A percentile compares a stretch with the other conserved stretches of the same genome.
phyloP scores from a whole-genome alignment of 2,113 vertebrate species.

The Collichthys lucidus region DNA sequence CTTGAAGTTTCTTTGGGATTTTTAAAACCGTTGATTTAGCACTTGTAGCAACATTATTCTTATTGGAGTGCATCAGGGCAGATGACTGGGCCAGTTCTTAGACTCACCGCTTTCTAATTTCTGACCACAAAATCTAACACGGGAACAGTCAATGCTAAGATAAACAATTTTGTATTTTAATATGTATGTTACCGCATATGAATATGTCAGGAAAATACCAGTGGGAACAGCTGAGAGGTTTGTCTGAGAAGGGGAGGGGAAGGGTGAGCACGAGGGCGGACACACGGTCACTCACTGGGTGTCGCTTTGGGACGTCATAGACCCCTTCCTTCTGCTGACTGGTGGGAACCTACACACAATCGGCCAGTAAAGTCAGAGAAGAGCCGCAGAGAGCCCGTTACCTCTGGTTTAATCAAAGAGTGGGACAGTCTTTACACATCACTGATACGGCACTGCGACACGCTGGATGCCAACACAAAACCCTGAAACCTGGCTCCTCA shows the following conservation, averaged over 20 bases:
- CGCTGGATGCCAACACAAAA: conserved; percentile 26
- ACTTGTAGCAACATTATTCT: conserved; percentile 55
- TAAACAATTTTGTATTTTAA: conserved; percentile 66
- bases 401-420: conserved; percentile 63
- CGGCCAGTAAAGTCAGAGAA: conserved; percentile 71
- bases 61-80: neutral
- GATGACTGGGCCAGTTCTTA: conserved; percentile 28
- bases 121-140: conserved; percentile 37
- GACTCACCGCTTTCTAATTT: conserved; percentile 37
- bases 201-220: conserved; percentile 23
- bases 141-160: conserved; percentile 68
- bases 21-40: conserved; percentile 54
- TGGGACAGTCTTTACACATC: conserved; percentile 43
- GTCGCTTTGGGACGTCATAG: conserved; percentile 99
- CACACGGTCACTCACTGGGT: conserved; percentile 97
- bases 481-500: conserved; percentile 21
- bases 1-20: conserved; percentile 68
- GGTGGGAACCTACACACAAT: conserved; percentile 93
- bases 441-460: conserved; percentile 33
- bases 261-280: conserved; percentile 58
- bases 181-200: conserved; percentile 49
- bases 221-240: conserved; percentile 75
- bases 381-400: conserved; percentile 75
- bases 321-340: conserved; percentile 99
- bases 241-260: conserved; percentile 78